Evolutionary conservation across 2,797 vertebrate genomes (phyloP), one percentile per base, ranked within the genome.

Genomic region (Epinephelus awoara): DNA sequence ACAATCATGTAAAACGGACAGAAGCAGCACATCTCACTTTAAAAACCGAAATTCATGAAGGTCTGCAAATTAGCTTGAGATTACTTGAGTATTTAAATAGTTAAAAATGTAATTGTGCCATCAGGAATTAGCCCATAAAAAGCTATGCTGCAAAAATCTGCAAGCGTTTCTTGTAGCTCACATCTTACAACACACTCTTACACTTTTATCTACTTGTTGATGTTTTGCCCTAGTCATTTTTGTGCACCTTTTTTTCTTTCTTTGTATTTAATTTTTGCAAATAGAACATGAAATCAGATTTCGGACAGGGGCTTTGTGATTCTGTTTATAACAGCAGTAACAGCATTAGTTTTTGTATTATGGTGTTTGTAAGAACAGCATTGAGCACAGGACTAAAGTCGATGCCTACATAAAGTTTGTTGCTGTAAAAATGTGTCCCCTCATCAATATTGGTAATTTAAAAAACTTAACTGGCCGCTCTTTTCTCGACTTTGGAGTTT

Each of bases 401-500:
- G 34, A 71, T 66, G 25, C 17, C 29, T 29, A 55, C 29, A 27
- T 25, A 27, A 3, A 9, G 25, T 34, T 46, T 54, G 71, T 34
- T 44, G 5, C 40, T 51, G 13, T 23, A 40, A 42, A 67, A 55
- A 7, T 23, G 2, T n/a, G 52, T 47, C 5, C 38, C 5, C 4
- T 51, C 54, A 19, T 62, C 42, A 25, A 27, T 23, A 50, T 69
- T 8, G n/a, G 38, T 38, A 4, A 34, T 42, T 21, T 29, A 38
- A 70, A 29, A 5, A 51, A 62, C 21, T 66, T 3, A 14, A n/a
- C n/a, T 19, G n/a, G 18, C 58, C 21, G 12, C n/a, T 8, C 59
- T 63, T 63, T 54, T 67, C 51, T 66, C 40, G 13, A 10, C 59
- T 17, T 15, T 52, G 18, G 55, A 49, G 49, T 68, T 73, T 70